Base-by-base conservation (phyloP, 30 jellyfish, hydroid and myxozoan genomes). In the Turritopsis rubra region DNA sequence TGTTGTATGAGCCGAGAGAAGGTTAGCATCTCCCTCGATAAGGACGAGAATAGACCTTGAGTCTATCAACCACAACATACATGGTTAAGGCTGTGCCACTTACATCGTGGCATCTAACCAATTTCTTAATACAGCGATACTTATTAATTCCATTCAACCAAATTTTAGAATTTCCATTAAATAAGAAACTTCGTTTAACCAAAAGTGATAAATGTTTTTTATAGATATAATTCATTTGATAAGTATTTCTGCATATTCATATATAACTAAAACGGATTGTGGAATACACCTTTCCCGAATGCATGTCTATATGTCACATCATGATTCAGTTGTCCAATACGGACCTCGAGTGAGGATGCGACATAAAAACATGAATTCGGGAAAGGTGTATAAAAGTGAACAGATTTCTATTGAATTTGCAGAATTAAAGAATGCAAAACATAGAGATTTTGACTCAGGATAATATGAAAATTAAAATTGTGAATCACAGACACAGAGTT, bases 1-100 rank as follows among this genome's bases (percentile, higher is more conserved):
- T 80, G 98, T 88, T 92, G 98, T 92, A 92, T 92, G 98, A 92
- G 97, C 97, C 97, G 97, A 91, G 97, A 91, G 97, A 87, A 87
- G 96, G 97, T 91, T 91, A 91, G 97, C 97, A 91, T 91, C 97
- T 91, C 97, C 97, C 97, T 91, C 97, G 97, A 91, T 91, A 91
- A 91, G 97, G 97, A 91, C 97, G 97, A 91, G 97, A 91, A 86
- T 86, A 90, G 97, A 87, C 97, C 85, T 77, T 77, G 97, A 27
- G 96, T 79, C 96, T 91, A 86, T 87, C 83, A 80, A 84, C 95
- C 87, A 87, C 97, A 82, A 91, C 97, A 87, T 80, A 84, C 79
- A 90, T 82, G 97, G 97, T 91, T 91, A 91, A 91, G 97, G 97
- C 97, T 87, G 73, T 91, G 96, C 80, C 97, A 86, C 97, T 90